A percentile compares a stretch with the other conserved stretches of the same genome.
phyloP scores from a whole-genome alignment of 2,113 vertebrate species.

The Callipepla squamata region DNA sequence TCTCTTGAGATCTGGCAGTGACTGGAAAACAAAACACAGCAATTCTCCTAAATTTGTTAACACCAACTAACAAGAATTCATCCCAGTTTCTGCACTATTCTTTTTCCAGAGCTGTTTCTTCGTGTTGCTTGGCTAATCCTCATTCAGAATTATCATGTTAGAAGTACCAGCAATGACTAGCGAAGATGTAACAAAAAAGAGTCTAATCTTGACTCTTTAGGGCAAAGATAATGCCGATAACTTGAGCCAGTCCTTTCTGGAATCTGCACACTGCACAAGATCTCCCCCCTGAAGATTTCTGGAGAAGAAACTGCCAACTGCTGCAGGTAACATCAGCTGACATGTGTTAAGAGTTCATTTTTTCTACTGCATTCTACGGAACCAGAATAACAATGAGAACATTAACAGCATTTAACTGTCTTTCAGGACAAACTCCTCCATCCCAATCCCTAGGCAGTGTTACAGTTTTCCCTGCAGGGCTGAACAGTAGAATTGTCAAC shows the following conservation, averaged over 20 bases:
- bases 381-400: neutral
- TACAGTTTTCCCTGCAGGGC: neutral
- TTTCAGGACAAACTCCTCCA: neutral
- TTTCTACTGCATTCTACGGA: neutral
- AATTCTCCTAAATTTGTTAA: neutral
- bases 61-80: neutral
- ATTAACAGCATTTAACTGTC: neutral
- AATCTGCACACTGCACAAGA: neutral
- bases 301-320: neutral
- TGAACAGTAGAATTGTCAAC: neutral
- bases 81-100: neutral
- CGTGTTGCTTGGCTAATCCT: neutral
- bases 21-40: neutral
- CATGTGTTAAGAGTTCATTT: neutral
- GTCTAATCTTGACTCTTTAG: neutral
- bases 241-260: neutral
- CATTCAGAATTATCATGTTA: neutral
- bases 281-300: neutral
- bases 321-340: rapidly evolving
- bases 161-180: neutral
- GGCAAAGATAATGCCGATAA: too few species aligned
- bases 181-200: neutral
- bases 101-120: neutral
- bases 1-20: neutral
- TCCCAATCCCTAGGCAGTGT: too few species aligned